A percentile compares a stretch with the other conserved stretches of the same genome.
Conservation (phyloP, 2,797 vertebrate genomes). For the Hozukius guyotensis region DNA sequence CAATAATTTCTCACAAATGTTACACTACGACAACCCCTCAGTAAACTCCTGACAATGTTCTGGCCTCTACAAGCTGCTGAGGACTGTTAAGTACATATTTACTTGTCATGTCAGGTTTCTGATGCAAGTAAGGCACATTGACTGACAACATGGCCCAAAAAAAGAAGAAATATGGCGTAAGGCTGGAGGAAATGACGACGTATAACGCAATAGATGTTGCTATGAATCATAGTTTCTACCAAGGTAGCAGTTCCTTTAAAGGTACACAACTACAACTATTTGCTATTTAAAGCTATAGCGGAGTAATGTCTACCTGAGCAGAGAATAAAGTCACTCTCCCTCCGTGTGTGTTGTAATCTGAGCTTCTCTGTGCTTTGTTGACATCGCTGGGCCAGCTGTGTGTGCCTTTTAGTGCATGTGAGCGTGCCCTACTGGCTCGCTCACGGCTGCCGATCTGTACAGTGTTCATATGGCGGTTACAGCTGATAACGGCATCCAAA, state of each 20-base stretch:
- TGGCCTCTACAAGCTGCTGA: background rate
- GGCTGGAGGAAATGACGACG: background rate
- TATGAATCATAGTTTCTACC: background rate
- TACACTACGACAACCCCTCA: background rate
- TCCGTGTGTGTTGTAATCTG: background rate
- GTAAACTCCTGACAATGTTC: background rate
- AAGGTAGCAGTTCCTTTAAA: background rate
- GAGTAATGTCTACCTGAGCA: background rate
- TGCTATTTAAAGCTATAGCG: too few relatives aligned
- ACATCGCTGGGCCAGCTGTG: background rate
- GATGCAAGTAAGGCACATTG: background rate
- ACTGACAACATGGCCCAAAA: background rate
- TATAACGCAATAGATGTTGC: background rate
- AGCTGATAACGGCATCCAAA: background rate
- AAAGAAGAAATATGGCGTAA: background rate
- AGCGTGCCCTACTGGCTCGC: background rate
- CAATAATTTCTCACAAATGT: slow-evolving; percentile 10
- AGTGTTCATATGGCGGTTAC: background rate
- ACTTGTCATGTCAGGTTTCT: background rate
- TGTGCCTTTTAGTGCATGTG: too few relatives aligned
- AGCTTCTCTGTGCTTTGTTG: background rate
- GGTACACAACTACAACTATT: too few relatives aligned
- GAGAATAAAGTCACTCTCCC: background rate
- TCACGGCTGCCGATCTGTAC: background rate
- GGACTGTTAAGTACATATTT: slow-evolving; percentile 3